These are phyloP conservation scores for Amphiprion clarkii DNA, from an alignment of 2,797 vertebrate species.

Conservation along the genomic window DNA sequence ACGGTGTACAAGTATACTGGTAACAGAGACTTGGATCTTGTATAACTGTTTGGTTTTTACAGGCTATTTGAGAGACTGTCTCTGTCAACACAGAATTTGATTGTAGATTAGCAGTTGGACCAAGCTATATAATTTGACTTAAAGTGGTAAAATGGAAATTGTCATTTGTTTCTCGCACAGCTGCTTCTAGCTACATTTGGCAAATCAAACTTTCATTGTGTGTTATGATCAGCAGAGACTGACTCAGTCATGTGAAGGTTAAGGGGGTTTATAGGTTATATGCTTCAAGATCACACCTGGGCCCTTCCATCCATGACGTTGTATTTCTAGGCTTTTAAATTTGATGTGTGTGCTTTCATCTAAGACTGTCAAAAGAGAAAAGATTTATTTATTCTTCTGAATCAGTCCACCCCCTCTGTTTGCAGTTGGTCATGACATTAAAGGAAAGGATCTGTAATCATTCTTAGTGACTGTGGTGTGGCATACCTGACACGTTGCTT, in stretches of 20 bases:
- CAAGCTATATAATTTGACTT: constrained; percentile 15
- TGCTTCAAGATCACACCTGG: constrained; percentile 71
- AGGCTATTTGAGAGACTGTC: constrained; percentile 43
- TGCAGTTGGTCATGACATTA: constrained; percentile 32
- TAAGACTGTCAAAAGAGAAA: constrained; percentile 45
- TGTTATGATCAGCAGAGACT: constrained; percentile 20
- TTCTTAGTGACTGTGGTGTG: constrained; percentile 18
- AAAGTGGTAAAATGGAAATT: constrained; percentile 18
- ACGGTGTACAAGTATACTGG: constrained; percentile 41
- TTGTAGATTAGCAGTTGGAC: constrained; percentile 18
- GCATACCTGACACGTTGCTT: constrained; percentile 7
- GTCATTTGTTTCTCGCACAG: constrained; percentile 45
- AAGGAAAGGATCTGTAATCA: constrained; percentile 20
- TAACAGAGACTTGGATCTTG: constrained; percentile 33
- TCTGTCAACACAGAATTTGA: constrained; percentile 30
- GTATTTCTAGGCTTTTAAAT: constrained; percentile 45
- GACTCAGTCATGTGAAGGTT: constrained; percentile 58
- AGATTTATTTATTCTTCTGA: constrained; percentile 62
- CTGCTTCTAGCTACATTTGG: constrained; percentile 28
- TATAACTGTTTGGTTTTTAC: constrained; percentile 42
- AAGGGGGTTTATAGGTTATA: constrained; percentile 71
- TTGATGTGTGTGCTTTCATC: constrained; percentile 53
- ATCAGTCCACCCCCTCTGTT: constrained; percentile 41
- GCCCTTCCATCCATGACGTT: constrained; percentile 41
- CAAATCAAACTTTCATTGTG: constrained; percentile 45